A percentile compares a stretch with the other conserved stretches of the same genome.
phyloP scores from a whole-genome alignment of 2,113 vertebrate genomes.

The Macquaria ambigua region DNA sequence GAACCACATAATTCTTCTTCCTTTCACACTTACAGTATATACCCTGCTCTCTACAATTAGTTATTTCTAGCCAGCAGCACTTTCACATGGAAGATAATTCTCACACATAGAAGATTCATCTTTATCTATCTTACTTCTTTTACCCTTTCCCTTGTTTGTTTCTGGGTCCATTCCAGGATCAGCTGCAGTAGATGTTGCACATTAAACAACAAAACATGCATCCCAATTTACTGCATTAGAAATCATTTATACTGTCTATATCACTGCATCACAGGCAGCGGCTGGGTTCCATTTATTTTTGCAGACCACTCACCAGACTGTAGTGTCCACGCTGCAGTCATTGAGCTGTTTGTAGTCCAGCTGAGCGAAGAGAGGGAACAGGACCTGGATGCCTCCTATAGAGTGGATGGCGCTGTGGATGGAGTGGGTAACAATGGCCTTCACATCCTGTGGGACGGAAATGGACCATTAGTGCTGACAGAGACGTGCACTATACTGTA shows the following conservation, averaged over 20 bases:
- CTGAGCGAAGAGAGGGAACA: conserved; percentile 98
- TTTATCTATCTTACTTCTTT: background rate
- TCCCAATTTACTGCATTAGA: background rate
- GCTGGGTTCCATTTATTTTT: background rate
- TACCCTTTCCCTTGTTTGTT: background rate
- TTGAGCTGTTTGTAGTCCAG: conserved; percentile 97
- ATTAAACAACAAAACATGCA: conserved; percentile 4
- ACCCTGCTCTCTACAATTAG: conserved; percentile 15
- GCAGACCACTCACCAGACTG: conserved; percentile 89
- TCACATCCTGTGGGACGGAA: conserved; percentile 90
- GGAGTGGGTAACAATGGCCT: conserved; percentile 99
- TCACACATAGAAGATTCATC: conserved; percentile 6
- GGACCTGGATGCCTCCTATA: conserved; percentile 98
- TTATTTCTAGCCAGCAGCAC: conserved; percentile 30
- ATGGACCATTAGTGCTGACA: conserved; percentile 33
- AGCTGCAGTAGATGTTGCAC: background rate
- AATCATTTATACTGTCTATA: background rate
- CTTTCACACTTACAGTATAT: conserved; percentile 10
- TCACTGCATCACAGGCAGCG: background rate
- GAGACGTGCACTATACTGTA: background rate
- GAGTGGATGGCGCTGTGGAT: conserved; percentile 99
- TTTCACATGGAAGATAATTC: conserved; percentile 35
- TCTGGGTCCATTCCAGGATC: background rate
- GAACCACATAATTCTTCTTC: conserved; percentile 22
- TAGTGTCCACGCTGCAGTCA: conserved; percentile 97